phyloP scores from a whole-genome alignment of 2,113 vertebrate species.

The Ammospiza caudacuta region DNA sequence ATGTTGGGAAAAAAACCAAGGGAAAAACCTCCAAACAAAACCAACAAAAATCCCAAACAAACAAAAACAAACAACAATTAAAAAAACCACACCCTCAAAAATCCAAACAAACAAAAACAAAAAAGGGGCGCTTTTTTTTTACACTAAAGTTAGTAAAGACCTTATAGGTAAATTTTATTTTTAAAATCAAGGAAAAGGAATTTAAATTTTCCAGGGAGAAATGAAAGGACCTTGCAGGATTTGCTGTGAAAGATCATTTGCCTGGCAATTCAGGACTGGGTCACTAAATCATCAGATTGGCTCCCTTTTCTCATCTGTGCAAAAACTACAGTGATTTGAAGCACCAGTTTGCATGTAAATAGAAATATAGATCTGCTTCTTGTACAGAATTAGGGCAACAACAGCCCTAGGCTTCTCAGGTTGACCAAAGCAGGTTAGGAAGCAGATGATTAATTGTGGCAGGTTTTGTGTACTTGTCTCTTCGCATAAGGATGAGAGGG shows the following conservation, averaged over 20 bases:
- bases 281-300: neutral
- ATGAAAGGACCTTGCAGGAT: neutral
- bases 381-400: conserved; percentile 52
- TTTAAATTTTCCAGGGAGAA: neutral
- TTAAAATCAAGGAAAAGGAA: neutral
- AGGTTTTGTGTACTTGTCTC: conserved; percentile 55
- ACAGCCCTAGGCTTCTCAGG: conserved; percentile 54
- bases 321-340: neutral
- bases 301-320: neutral
- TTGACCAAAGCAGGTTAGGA: conserved; percentile 48
- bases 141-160: neutral
- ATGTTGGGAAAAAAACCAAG: neutral
- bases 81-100: no score
- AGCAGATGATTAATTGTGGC: conserved; percentile 63
- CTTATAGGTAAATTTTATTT: neutral
- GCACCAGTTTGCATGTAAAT: conserved; percentile 8
- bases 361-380: conserved; percentile 11
- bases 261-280: neutral
- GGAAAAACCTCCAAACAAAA: no score
- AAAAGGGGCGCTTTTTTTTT: neutral
- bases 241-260: neutral
- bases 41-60: neutral
- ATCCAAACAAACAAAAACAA: no score
- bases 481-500: conserved; percentile 31
- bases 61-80: neutral